phyloP scores from a whole-genome alignment of 2,888 invertebrate genomes.

The Nemapogon koenigi region DNA sequence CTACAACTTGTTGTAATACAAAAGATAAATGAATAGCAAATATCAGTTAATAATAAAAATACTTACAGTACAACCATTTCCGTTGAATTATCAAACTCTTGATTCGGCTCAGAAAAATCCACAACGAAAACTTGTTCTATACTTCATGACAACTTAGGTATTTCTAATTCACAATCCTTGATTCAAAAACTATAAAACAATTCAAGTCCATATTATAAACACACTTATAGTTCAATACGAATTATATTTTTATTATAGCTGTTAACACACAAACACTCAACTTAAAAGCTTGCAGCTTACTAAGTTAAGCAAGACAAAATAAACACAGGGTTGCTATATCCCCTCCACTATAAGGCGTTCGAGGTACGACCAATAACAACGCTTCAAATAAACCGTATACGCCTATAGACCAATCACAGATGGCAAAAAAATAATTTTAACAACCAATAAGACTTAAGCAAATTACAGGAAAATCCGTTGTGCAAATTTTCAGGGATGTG shows the following conservation, averaged over 20 bases:
- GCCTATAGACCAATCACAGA: slow-evolving; percentile 43
- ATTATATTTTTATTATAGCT: neutral
- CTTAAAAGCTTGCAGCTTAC: slow-evolving; percentile 46
- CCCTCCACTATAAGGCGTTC: slow-evolving; percentile 35
- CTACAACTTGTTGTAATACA: no score
- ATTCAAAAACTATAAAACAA: no score
- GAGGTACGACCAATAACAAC: slow-evolving; percentile 28
- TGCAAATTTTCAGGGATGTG: slow-evolving; percentile 37
- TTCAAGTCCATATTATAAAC: no score
- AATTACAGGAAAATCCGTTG: slow-evolving; percentile 32
- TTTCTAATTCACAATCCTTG: no score
- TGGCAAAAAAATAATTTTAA: slow-evolving; percentile 4
- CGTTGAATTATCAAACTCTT: slow-evolving; percentile 23
- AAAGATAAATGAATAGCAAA: no score
- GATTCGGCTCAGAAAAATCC: slow-evolving; percentile 3
- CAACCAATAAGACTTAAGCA: slow-evolving; percentile 30
- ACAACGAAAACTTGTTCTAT: slow-evolving; percentile 4
- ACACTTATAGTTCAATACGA: neutral
- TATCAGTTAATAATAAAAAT: slow-evolving; percentile 12
- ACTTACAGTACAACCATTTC: slow-evolving; percentile 63
- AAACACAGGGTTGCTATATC: slow-evolving; percentile 51
- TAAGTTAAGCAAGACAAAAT: slow-evolving; percentile 52
- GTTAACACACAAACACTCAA: slow-evolving; percentile 19
- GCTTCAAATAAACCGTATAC: slow-evolving; percentile 22
- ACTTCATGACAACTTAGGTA: no score